A percentile compares a stretch with the other conserved stretches of the same genome.
phyloP scores from a whole-genome alignment of 1,140 invertebrate genomes.

The Littorina saxatilis region DNA sequence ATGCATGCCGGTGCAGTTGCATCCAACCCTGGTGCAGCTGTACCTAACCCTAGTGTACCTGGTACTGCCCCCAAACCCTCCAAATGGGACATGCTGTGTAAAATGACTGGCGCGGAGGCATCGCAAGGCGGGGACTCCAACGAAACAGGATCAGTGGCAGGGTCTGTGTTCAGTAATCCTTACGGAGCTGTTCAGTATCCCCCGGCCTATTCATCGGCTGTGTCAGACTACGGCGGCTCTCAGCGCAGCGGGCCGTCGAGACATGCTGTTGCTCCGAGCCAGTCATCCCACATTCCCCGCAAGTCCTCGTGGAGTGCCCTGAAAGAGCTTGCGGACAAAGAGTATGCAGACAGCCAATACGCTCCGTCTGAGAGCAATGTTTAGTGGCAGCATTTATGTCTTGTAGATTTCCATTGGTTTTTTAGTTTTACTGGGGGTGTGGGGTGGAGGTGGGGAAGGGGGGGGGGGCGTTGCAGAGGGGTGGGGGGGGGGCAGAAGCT shows the following conservation, averaged over 20 bases:
- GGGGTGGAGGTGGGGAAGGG: too few species aligned
- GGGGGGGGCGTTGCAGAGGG: too few species aligned
- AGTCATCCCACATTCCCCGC: neutral
- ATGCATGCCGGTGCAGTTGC: neutral
- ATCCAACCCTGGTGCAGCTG: conserved; percentile 3
- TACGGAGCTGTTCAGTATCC: neutral
- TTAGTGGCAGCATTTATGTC: neutral
- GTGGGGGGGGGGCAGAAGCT: neutral
- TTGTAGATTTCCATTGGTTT: neutral
- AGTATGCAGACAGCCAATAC: neutral
- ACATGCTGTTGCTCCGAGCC: neutral
- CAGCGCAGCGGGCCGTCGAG: conserved; percentile 14
- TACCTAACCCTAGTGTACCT: neutral
- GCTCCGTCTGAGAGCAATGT: conserved; percentile 34
- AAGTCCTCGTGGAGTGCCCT: conserved; percentile 21
- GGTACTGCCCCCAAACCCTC: neutral
- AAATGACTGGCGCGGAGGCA: conserved; percentile 17
- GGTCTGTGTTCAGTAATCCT: conserved; percentile 27
- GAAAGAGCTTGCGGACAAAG: conserved; percentile 20
- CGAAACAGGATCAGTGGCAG: conserved; percentile 27
- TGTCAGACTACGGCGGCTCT: conserved; percentile 28
- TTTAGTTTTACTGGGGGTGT: neutral
- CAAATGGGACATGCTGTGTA: conserved; percentile 39
- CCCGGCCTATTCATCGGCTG: conserved; percentile 4
- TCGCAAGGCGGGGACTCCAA: neutral